Evolutionary conservation across 2,797 vertebrate genomes (phyloP).

Genomic region (Enteromius trimaculatus): DNA sequence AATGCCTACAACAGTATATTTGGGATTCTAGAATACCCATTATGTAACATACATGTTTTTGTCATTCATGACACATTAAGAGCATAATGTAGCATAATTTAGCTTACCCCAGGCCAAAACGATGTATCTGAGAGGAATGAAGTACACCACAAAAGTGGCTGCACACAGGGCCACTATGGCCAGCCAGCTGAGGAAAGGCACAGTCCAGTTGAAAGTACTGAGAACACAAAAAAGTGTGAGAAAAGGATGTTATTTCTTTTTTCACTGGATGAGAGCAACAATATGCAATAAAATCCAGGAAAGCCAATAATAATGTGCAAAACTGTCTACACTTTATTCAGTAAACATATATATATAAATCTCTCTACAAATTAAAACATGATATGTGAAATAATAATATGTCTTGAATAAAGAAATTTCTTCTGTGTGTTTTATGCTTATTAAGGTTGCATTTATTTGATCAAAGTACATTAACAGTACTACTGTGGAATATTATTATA

Average conservation of each 20-base stretch:
- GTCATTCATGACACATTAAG: neutral
- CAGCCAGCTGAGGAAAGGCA: constrained; percentile 97
- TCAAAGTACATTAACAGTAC: neutral
- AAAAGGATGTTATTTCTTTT: neutral
- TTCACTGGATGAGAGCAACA: neutral
- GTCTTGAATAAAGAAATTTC: too few relatives aligned
- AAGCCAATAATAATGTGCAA: neutral
- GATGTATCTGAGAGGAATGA: constrained; percentile 95
- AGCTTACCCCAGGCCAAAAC: constrained; percentile 96
- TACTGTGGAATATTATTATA: neutral
- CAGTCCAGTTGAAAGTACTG: constrained; percentile 98
- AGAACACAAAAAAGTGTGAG: constrained; percentile 21
- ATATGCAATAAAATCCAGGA: neutral
- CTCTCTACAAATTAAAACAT: too few relatives aligned
- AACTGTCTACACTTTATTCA: neutral
- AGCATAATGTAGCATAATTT: neutral
- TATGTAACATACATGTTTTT: neutral
- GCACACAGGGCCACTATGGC: constrained; percentile 86
- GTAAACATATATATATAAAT: neutral
- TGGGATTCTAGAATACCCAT: neutral
- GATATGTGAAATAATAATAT: too few relatives aligned
- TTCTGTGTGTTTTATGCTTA: neutral
- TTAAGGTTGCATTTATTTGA: neutral
- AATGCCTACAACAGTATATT: neutral
- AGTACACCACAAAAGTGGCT: constrained; percentile 89